phyloP scores from a whole-genome alignment of 1,140 invertebrate genomes.

The Sminthurides bifidus region DNA sequence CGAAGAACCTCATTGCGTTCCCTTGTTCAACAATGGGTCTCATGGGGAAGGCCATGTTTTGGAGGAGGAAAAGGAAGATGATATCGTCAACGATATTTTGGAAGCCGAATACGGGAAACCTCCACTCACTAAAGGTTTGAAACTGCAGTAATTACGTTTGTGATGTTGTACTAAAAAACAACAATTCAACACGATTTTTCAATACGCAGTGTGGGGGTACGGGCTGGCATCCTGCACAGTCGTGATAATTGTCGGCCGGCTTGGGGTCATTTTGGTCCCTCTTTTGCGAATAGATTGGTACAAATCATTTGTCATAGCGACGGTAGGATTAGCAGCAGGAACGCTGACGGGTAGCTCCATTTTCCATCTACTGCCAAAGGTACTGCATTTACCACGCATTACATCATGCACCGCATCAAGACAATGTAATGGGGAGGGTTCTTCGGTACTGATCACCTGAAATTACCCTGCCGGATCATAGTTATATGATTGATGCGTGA shows the following conservation, averaged over 20 bases:
- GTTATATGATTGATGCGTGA: not conserved
- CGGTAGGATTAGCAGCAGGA: constrained; percentile 53
- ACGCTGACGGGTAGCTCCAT: constrained; percentile 48
- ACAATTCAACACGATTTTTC: too few species aligned
- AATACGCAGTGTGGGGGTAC: not conserved
- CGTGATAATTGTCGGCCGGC: constrained; percentile 7
- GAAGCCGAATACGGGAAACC: too few species aligned
- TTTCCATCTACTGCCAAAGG: constrained; percentile 52
- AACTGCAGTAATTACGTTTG: too few species aligned
- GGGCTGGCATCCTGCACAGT: not conserved
- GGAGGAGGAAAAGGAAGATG: too few species aligned
- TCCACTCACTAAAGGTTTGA: too few species aligned
- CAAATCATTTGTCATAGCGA: constrained; percentile 45
- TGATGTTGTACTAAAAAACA: too few species aligned
- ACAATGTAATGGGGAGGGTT: not conserved
- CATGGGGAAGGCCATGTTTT: too few species aligned
- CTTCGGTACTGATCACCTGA: too few species aligned
- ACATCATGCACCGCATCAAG: not conserved
- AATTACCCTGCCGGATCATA: too few species aligned
- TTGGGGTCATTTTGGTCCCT: constrained; percentile 49
- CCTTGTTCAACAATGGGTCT: too few species aligned
- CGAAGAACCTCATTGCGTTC: too few species aligned
- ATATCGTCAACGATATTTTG: too few species aligned
- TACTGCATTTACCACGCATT: constrained; percentile 12
- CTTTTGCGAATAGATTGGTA: constrained; percentile 48